Base-by-base conservation (phyloP, 1,140 invertebrate genomes). In the Triops longicaudatus region DNA sequence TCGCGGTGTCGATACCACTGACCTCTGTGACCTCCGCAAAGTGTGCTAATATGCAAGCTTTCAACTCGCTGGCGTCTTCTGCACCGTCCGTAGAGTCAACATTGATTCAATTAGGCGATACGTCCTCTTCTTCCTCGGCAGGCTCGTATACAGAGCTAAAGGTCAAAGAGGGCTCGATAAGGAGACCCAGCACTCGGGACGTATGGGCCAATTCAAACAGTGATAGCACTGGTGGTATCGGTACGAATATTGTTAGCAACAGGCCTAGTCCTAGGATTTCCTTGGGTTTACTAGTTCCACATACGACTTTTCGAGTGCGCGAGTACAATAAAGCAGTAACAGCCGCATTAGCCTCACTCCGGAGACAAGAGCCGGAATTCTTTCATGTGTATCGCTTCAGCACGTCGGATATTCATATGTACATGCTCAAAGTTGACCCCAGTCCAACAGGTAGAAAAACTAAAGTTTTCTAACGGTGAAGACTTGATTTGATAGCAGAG, bases 251-350 rank as follows among this genome's bases (percentile, higher is more conserved):
- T 37, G 31, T 9, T 50, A 31, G 75, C 28, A 22, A 9, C 28
- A 26, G 41, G 27, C 28, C 42, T 37, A 44, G 27, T 17, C 27
- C 74, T 17, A 63, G 27, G 26, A 63, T 87, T n/a, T 87, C 86
- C 76, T 84, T 91, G 75, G 90, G 89, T 1, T 82, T 91, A 12
- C 87, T 91, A 42, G 83, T 93, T 79, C 92, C 92, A 1, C 89
- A 92, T 80, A 92, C 91, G 81, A 88, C 89, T 63, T 92, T 93
- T 81, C 89, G 89, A 79, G 86, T 87, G 63, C 86, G 91, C 0
- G 90, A 90, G 78, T 92, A 92, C 82, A 87, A 87, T 73, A 85
- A 87, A 71, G 89, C 90, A 10, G 89, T 92, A 72, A 88, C 88
- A 78, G 87, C 86, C 42, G 89, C 90, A 3, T 86, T 92, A 14